Conservation (phyloP, 2,113 vertebrate genomes). For the Platanista minor region DNA sequence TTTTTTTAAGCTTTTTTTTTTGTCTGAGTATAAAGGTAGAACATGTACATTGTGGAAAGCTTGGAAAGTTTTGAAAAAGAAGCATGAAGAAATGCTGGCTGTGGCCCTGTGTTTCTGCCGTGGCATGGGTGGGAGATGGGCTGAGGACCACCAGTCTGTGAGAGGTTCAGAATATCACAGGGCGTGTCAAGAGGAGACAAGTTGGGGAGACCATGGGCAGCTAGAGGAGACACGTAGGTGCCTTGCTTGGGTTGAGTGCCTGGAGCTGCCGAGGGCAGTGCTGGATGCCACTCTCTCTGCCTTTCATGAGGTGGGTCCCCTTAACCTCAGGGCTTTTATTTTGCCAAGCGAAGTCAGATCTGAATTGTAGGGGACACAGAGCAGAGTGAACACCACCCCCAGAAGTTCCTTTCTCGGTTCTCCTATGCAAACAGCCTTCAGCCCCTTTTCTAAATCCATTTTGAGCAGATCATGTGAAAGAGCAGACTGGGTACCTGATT, state of each 20-base stretch:
- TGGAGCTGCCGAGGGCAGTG: fast-evolving
- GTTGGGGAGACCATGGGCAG: too few relatives aligned
- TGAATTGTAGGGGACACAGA: not conserved
- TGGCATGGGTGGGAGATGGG: not conserved
- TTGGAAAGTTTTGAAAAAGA: not conserved
- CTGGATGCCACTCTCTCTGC: not conserved
- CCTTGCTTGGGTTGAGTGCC: not conserved
- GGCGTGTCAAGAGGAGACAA: not conserved
- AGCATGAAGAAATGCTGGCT: not conserved
- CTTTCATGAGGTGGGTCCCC: too few relatives aligned
- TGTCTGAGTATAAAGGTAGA: not conserved
- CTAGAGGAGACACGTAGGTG: not conserved
- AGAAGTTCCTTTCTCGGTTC: not conserved
- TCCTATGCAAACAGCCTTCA: not conserved
- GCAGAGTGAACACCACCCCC: not conserved
- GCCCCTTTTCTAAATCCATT: not conserved
- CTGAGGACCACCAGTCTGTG: not conserved
- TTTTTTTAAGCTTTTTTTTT: not conserved
- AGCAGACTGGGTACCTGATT: not conserved
- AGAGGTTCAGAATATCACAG: not conserved
- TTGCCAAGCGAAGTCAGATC: not conserved
- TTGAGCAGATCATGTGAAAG: not conserved
- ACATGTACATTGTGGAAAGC: not conserved
- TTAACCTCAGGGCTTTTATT: not conserved
- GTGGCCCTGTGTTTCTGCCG: not conserved